These are phyloP conservation scores for Sinhomidia bicolor DNA, from an alignment of 2,888 invertebrate genomes.

Conservation along the genomic window DNA sequence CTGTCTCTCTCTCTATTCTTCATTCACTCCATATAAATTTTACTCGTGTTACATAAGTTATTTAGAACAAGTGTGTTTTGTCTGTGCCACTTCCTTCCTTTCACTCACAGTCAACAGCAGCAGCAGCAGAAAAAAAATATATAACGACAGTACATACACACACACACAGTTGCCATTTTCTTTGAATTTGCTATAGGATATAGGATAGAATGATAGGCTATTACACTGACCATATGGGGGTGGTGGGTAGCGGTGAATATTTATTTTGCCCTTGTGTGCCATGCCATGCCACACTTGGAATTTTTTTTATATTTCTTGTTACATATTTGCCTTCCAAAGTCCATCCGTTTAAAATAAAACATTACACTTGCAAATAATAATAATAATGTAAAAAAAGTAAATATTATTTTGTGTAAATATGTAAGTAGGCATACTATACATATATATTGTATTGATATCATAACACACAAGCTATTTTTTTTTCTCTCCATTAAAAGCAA, in stretches of 20 bases:
- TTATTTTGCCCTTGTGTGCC: constrained; percentile 54
- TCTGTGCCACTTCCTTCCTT: constrained; percentile 44
- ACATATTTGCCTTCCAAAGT: not conserved
- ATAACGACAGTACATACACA: no score
- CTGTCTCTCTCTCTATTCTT: not conserved
- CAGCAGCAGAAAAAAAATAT: no score
- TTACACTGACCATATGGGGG: not conserved
- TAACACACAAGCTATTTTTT: no score
- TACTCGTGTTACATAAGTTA: constrained; percentile 41
- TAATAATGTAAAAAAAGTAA: no score
- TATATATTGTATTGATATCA: no score
- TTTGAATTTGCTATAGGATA: not conserved
- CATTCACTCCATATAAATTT: not conserved
- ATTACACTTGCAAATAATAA: no score
- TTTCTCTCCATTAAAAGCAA: no score
- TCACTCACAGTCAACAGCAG: constrained; percentile 11
- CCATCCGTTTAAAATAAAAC: no score
- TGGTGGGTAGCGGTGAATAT: not conserved
- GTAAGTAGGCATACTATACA: no score
- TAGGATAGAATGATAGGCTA: not conserved
- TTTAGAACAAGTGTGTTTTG: constrained; percentile 24
- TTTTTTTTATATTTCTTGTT: no score
- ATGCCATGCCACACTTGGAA: constrained; percentile 48
- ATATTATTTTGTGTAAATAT: no score
- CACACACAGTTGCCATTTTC: no score